Base-by-base conservation (phyloP, 2,797 vertebrate genomes). In the Melanotaenia maccullochi region DNA sequence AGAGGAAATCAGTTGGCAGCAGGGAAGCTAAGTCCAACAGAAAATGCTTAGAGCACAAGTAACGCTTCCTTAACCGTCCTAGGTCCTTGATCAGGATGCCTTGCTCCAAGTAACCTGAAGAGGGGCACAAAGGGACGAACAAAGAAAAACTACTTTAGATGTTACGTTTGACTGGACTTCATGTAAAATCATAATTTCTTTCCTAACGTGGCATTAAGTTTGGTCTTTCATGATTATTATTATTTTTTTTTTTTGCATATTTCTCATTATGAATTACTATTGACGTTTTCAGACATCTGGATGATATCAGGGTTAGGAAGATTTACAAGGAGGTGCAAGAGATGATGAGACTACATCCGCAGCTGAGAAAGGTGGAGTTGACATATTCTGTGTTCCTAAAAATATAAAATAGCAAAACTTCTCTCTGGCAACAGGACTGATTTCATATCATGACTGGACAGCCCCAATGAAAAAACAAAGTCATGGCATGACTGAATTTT, bases 1-100 rank as follows among this genome's bases (percentile, higher is more conserved):
- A 97, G 5, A 95, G 93, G n/a, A 97, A 72, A 57, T 99, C 97
- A 0, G 95, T 97, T 57, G 97, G 97, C 44, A 97, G 64, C 68
- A 97, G 62, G 0, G 97, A 94, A 2, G 54, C 61, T 44, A 95
- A 12, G n/a, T 99, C 97, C 85, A 89, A 85, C 0, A 92, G 35
- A 72, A 98, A 97, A 36, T 54, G 25, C 16, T 81, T 68, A 0
- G 97, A 97, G 65, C 9, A n/a, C 32, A 96, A 36, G 40, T 98
- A 98, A 1, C 24, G 90, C 11, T 42, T 88, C 18, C 82, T 89
- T 9, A 96, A 92, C 58, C 66, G 91, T 0, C 68, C 35, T 0
- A 71, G 66, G 54, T 97, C 94, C 20, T n/a, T 90, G 67, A 99
- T 92, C 57, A 97, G 91, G 80, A 97, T 93, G 1, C 98, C 97